phyloP scores from a whole-genome alignment of 2,113 vertebrate species.

The Baryphthengus martii region DNA sequence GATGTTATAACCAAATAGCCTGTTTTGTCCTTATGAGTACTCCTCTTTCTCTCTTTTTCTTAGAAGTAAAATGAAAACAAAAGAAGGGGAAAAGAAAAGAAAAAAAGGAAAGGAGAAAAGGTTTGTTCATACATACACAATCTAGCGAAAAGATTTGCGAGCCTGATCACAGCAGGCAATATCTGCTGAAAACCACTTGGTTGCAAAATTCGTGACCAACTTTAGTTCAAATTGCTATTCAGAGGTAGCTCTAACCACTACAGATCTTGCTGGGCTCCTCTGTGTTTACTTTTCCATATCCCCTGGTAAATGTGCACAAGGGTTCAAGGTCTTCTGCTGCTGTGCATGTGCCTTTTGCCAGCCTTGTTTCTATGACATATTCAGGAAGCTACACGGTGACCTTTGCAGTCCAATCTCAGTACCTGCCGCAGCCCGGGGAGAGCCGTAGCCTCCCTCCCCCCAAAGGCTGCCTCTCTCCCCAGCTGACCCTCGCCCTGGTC shows the following conservation, averaged over 20 bases:
- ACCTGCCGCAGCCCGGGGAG: background rate
- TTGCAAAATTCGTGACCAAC: background rate
- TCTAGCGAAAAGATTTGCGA: background rate
- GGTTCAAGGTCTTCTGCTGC: constrained; percentile 14
- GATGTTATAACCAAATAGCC: background rate
- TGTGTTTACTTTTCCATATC: constrained; percentile 35
- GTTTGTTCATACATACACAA: background rate
- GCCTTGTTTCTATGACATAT: background rate
- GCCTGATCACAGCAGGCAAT: background rate
- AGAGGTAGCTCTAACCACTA: background rate
- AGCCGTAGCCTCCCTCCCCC: background rate
- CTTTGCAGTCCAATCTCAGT: background rate
- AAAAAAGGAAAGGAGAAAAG: background rate
- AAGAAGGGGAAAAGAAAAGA: fast-evolving
- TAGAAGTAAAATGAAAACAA: background rate
- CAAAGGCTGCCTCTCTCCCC: background rate
- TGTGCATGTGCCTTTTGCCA: background rate
- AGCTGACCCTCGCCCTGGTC: background rate
- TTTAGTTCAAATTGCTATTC: background rate
- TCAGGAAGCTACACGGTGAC: background rate
- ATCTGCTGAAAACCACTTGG: background rate
- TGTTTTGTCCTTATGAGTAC: background rate
- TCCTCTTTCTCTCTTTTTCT: background rate
- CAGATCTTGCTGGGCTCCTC: background rate
- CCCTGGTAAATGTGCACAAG: constrained; percentile 42